Evolutionary conservation across 2,797 vertebrate species (phyloP).

Genomic region (Cossypha heuglini): DNA sequence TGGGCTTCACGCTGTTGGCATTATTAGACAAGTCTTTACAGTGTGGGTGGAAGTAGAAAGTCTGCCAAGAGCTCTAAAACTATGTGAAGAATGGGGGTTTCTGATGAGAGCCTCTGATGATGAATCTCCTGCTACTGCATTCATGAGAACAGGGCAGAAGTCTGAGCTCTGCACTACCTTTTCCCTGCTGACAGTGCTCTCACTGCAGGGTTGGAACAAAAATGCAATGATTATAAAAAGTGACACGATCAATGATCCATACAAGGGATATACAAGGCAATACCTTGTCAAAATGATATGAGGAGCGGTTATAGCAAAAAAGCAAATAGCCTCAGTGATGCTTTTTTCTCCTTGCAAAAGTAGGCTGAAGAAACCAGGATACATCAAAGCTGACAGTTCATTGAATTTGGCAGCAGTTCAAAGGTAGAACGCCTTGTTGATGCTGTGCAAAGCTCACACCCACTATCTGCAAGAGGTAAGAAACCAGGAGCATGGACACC

Average conservation of each 20-base stretch:
- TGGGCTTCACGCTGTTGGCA: neutral
- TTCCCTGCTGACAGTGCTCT: neutral
- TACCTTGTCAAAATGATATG: neutral
- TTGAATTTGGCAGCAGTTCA: slow-evolving; percentile 1
- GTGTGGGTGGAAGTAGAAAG: slow-evolving; percentile 23
- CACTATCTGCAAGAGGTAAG: neutral
- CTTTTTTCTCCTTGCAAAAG: neutral
- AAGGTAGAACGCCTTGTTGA: neutral
- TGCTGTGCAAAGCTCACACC: neutral
- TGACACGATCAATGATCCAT: neutral
- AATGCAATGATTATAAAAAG: neutral
- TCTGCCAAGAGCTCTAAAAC: slow-evolving; percentile 33
- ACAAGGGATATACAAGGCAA: neutral
- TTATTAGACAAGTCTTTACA: slow-evolving; percentile 6
- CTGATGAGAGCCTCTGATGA: slow-evolving; percentile 19
- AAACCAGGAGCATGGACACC: neutral
- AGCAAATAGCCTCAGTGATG: neutral
- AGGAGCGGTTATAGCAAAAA: neutral
- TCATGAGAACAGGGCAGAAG: neutral
- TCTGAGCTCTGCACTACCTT: neutral
- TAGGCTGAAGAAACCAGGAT: slow-evolving; percentile 9
- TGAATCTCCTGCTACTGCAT: neutral
- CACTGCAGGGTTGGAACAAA: neutral
- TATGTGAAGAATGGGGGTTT: slow-evolving; percentile 41
- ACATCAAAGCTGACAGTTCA: neutral